phyloP scores from a whole-genome alignment of 1,140 invertebrate species.

The Drosophila lacteicornis region DNA sequence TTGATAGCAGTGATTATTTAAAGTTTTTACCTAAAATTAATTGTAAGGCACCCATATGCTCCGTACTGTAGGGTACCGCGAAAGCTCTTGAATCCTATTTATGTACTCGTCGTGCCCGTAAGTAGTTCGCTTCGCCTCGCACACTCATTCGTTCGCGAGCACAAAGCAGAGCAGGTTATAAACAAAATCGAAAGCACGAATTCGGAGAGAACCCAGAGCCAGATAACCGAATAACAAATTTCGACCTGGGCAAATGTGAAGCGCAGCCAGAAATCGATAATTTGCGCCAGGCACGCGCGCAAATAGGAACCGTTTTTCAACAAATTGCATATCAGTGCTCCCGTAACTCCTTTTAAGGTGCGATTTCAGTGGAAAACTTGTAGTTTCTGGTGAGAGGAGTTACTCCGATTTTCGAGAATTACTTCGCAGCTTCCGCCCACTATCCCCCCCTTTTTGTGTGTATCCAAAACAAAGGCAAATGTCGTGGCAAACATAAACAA shows the following conservation, averaged over 20 bases:
- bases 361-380: not conserved
- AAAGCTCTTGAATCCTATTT: slow-evolving; percentile 57
- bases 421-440: not conserved
- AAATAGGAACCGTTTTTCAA: slow-evolving; percentile 10
- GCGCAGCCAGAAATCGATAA: slow-evolving; percentile 74
- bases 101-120: slow-evolving; percentile 15
- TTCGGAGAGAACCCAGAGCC: slow-evolving; percentile 47
- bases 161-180: slow-evolving; percentile 77
- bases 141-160: slow-evolving; percentile 19
- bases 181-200: slow-evolving; percentile 79
- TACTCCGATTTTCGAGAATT: not conserved
- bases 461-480: slow-evolving; percentile 33
- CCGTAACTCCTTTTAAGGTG: not conserved
- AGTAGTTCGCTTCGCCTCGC: slow-evolving; percentile 17
- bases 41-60: not conserved
- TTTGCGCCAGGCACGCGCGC: slow-evolving; percentile 60
- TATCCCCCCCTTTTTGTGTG: not conserved
- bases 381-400: slow-evolving; percentile 24
- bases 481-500: slow-evolving; percentile 71
- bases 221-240: slow-evolving; percentile 53
- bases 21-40: too few species aligned
- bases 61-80: slow-evolving; percentile 36
- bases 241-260: slow-evolving; percentile 58
- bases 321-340: slow-evolving; percentile 1
- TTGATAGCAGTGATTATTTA: too few species aligned